Evolutionary conservation across 2,797 vertebrate species (phyloP).

Genomic region (Hydrophis major): DNA sequence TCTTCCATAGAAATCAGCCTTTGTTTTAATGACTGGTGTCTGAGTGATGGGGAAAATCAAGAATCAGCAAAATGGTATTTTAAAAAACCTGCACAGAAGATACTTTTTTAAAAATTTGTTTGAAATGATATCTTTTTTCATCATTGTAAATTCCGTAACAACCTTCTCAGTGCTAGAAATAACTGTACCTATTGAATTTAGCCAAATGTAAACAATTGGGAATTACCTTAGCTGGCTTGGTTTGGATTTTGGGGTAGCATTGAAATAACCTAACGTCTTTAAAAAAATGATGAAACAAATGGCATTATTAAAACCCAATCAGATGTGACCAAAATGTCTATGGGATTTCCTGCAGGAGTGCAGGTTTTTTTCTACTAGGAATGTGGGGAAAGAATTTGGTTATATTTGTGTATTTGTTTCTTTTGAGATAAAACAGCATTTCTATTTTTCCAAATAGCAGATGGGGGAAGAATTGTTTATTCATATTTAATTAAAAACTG

Average conservation of each 20-base stretch:
- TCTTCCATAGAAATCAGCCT: too few species aligned
- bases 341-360: constrained; percentile 39
- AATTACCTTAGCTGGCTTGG: background rate
- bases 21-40: too few species aligned
- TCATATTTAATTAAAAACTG: constrained; percentile 64
- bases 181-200: background rate
- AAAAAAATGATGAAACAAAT: background rate
- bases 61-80: too few species aligned
- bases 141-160: background rate
- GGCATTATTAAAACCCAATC: background rate
- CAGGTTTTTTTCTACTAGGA: constrained; percentile 18
- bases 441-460: constrained; percentile 46
- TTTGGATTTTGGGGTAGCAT: background rate
- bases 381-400: fast-evolving
- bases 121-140: background rate
- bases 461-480: constrained; percentile 48
- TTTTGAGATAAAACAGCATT: background rate
- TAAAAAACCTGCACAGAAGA: background rate
- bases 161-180: background rate
- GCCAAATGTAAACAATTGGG: background rate
- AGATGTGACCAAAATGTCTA: constrained; percentile 1
- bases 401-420: background rate
- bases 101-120: background rate
- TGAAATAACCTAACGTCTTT: background rate
- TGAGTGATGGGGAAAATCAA: too few species aligned